phyloP scores from a whole-genome alignment of 2,797 vertebrate genomes.

The Ctenochaetus hawaiiensis region DNA sequence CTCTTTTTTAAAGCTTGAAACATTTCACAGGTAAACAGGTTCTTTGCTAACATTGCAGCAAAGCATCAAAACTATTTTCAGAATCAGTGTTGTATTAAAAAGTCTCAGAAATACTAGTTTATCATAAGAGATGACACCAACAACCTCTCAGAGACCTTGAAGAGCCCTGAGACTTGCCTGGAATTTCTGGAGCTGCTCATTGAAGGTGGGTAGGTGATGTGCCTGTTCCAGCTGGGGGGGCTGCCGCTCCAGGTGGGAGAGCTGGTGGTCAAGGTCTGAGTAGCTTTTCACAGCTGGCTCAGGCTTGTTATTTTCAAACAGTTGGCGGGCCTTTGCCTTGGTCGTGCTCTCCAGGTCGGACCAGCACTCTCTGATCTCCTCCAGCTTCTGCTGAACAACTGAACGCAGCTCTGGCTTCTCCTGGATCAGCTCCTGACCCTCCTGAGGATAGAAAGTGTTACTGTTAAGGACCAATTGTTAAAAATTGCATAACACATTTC shows the following conservation, averaged over 20 bases:
- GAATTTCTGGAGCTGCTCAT: constrained; percentile 86
- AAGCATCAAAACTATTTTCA: background rate
- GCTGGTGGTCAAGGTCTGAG: constrained; percentile 89
- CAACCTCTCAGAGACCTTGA: background rate
- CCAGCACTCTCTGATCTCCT: constrained; percentile 90
- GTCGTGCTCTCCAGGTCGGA: constrained; percentile 92
- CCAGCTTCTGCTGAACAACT: constrained; percentile 88
- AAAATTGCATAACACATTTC: background rate
- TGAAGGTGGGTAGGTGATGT: constrained; percentile 89
- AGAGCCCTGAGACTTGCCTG: constrained; percentile 70
- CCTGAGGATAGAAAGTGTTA: constrained; percentile 77
- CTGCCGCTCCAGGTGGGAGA: constrained; percentile 89
- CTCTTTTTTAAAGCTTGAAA: too few relatives aligned
- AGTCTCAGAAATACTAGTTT: background rate
- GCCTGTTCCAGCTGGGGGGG: constrained; percentile 88
- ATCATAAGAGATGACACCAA: background rate
- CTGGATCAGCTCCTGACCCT: constrained; percentile 90
- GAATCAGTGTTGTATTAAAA: background rate
- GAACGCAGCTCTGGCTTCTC: constrained; percentile 91
- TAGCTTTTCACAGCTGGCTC: constrained; percentile 91
- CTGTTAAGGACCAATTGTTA: background rate
- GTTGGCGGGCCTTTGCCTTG: constrained; percentile 91
- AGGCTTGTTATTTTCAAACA: constrained; percentile 93
- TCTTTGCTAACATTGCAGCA: too few relatives aligned
- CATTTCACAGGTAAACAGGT: too few relatives aligned